Evolutionary conservation across 2,888 invertebrate genomes (phyloP).

Genomic region (Andrena chrysosceles): DNA sequence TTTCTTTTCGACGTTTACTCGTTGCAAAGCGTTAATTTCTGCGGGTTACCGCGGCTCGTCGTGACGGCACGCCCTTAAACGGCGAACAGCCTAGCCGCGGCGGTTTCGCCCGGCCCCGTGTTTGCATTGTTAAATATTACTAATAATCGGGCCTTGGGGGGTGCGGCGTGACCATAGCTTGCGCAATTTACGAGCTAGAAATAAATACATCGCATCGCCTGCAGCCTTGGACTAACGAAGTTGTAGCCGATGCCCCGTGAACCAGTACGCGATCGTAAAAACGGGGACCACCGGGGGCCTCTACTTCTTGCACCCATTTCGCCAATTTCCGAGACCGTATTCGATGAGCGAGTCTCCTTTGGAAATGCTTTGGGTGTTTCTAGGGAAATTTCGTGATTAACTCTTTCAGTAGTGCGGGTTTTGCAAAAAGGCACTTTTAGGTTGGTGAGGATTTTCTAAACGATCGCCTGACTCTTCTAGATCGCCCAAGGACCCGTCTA

Average conservation of each 20-base stretch:
- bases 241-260: slow-evolving; percentile 34
- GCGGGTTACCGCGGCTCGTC: slow-evolving; percentile 58
- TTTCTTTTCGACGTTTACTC: slow-evolving; percentile 60
- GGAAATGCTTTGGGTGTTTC: background rate
- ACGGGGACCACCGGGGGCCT: slow-evolving; percentile 52
- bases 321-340: slow-evolving; percentile 23
- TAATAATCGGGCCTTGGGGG: slow-evolving; percentile 49
- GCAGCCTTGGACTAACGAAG: slow-evolving; percentile 62
- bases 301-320: slow-evolving; percentile 33
- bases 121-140: slow-evolving; percentile 59
- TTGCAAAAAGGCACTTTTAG: no score
- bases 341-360: background rate
- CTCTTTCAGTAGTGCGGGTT: no score
- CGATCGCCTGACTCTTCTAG: no score
- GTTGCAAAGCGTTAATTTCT: slow-evolving; percentile 67
- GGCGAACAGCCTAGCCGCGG: slow-evolving; percentile 34
- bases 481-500: no score
- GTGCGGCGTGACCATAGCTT: slow-evolving; percentile 32
- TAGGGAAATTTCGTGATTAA: background rate
- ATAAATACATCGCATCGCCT: slow-evolving; percentile 54
- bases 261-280: slow-evolving; percentile 51
- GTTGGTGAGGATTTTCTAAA: no score
- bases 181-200: slow-evolving; percentile 60
- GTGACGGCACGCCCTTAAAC: slow-evolving; percentile 61
- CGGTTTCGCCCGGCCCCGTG: slow-evolving; percentile 6